These are phyloP conservation scores for Neotragus pygmaeus DNA, from an alignment of 2,113 vertebrate genomes.

Conservation along the genomic window DNA sequence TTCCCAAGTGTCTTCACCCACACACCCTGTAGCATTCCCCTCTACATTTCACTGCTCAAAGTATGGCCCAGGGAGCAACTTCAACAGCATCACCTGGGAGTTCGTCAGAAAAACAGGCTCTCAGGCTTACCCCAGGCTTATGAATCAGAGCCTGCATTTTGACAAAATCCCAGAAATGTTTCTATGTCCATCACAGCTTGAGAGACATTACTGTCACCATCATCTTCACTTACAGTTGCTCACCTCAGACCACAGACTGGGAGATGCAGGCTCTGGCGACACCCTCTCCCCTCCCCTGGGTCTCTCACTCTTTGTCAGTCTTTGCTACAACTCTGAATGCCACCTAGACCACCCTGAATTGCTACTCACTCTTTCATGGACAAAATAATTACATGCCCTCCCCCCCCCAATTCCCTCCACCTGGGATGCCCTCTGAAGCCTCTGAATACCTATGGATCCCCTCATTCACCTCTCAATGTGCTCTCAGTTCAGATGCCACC, in stretches of 20 bases:
- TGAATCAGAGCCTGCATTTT: neutral
- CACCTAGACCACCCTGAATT: neutral
- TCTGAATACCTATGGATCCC: neutral
- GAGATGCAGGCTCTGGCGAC: neutral
- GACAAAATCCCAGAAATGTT: neutral
- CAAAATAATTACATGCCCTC: neutral
- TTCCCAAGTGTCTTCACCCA: neutral
- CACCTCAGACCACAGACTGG: neutral
- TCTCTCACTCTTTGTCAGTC: neutral
- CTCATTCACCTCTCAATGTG: neutral
- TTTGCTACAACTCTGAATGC: neutral
- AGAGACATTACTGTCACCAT: neutral
- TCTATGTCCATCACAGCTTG: accelerated
- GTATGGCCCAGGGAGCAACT: accelerated
- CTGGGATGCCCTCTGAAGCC: neutral
- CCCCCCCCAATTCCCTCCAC: neutral
- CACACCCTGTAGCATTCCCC: neutral
- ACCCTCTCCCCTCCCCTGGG: too few relatives aligned
- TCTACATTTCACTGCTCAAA: neutral
- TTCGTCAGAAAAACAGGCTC: neutral
- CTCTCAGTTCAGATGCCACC: accelerated
- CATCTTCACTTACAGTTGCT: neutral
- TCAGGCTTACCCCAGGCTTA: neutral
- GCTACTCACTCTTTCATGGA: neutral
- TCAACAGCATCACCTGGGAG: neutral